A percentile compares a stretch with the other conserved stretches of the same genome.
Conservation (phyloP, 2,113 vertebrate genomes). For the Onychostruthus taczanowskii region DNA sequence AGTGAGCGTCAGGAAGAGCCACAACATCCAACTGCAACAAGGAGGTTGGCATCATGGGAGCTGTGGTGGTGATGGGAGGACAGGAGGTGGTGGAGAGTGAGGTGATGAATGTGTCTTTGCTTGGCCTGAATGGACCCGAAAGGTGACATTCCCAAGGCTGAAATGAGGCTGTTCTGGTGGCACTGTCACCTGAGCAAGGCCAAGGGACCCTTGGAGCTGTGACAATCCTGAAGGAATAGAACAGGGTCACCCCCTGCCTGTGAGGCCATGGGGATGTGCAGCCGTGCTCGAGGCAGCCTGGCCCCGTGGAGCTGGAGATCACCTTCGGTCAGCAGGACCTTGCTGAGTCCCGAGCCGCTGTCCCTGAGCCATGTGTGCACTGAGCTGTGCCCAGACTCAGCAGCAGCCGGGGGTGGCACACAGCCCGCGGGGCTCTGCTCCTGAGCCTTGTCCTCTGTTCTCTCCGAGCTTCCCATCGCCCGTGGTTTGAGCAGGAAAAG, state of each 20-base stretch:
- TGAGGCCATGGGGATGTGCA: fast-evolving
- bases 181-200: background rate
- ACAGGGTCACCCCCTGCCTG: fast-evolving
- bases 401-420: fast-evolving
- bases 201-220: fast-evolving
- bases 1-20: fast-evolving
- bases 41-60: fast-evolving
- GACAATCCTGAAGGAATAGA: fast-evolving
- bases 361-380: background rate
- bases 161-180: background rate
- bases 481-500: fast-evolving
- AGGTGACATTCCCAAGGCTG: background rate
- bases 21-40: fast-evolving
- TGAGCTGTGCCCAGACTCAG: background rate
- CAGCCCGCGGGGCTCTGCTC: background rate
- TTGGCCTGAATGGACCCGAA: background rate
- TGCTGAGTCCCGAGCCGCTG: fast-evolving
- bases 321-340: background rate
- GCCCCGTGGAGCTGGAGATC: background rate
- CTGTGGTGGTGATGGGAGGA: background rate
- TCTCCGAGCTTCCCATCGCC: background rate
- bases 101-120: background rate
- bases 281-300: fast-evolving
- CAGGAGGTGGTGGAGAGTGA: background rate
- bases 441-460: background rate